Evolutionary conservation across 2,113 vertebrate genomes (phyloP), one percentile per base, ranked within the genome.

Genomic region (Sceloporus tristichus): DNA sequence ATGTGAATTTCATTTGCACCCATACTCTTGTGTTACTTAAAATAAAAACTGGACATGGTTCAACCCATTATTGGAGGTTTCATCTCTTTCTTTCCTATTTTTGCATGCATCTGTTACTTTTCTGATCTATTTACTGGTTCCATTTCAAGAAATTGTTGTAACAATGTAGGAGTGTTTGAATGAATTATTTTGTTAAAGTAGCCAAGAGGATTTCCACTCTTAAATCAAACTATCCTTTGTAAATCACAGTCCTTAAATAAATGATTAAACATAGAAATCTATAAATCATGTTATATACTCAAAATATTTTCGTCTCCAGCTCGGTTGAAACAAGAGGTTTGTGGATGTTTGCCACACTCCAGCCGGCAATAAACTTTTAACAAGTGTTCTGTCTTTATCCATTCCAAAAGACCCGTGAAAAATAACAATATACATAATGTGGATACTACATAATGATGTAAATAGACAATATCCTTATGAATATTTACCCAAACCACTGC

Each of bases 401-500:
- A 89, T 85, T 75, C 85, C 73, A 68, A 48, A 0, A 94, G 92
- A 90, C 85, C 88, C 92, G 88, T 77, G 65, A 73, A 90, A 76
- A 90, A 90, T 0, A 62, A 78, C 87, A 89, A 79, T 84, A 85
- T 65, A 66, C 42, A 34, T 59, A 86, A 73, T 70, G 76, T 56
- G 81, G 56, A 77, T 80, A 79, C 11, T 84, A 29, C 76, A 89
- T 88, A 89, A 94, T 79, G 70, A 75, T 89, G 56, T 59, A 88
- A 91, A 92, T 42, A 85, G 70, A 89, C 79, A 59, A 73, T 77
- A 82, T 89, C 73, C 29, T 90, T 9, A 91, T 91, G 88, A 92
- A 95, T 94, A 92, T 92, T 93, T 89, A 93, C 86, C 91, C 10
- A 21, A 29, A 81, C 74, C 70, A 87, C 70, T 86, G 87, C 84